Conservation (phyloP, 2,113 vertebrate genomes). For the Alethe castanea region DNA sequence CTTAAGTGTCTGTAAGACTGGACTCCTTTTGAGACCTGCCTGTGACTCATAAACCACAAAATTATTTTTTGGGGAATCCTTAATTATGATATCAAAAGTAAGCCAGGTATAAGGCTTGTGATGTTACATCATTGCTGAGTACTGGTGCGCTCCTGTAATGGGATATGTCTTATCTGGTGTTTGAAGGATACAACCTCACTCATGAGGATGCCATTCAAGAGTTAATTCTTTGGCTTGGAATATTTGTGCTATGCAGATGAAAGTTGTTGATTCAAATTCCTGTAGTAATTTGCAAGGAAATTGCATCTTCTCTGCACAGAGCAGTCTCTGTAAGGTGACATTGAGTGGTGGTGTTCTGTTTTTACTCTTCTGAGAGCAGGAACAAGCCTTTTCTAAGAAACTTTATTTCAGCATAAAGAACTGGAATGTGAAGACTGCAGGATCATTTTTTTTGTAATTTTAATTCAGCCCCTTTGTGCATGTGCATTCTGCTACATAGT, state of each 20-base stretch:
- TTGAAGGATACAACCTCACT: not conserved
- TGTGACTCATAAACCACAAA: not conserved
- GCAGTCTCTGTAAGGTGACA: not conserved
- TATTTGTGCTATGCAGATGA: not conserved
- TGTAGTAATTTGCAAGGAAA: not conserved
- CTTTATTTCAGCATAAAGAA: not conserved
- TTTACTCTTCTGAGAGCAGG: not conserved
- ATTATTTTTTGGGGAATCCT: not conserved
- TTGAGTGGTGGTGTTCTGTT: not conserved
- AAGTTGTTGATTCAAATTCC: not conserved
- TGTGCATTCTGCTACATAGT: slow-evolving; percentile 1
- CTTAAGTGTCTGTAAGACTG: not conserved
- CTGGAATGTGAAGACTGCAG: not conserved
- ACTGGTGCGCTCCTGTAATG: not conserved
- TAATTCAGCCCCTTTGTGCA: slow-evolving; percentile 63
- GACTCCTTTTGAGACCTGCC: not conserved
- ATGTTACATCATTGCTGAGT: not conserved
- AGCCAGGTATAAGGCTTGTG: not conserved
- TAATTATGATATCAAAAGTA: not conserved
- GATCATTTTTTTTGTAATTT: not conserved
- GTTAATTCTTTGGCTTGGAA: not conserved
- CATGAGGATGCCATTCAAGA: not conserved
- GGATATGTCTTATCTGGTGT: not conserved
- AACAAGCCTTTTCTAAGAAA: not conserved
- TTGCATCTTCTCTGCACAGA: not conserved